Evolutionary conservation across 2,113 vertebrate genomes (phyloP), one percentile per base, ranked within the genome.

Genomic region (Larimichthys polyactis): DNA sequence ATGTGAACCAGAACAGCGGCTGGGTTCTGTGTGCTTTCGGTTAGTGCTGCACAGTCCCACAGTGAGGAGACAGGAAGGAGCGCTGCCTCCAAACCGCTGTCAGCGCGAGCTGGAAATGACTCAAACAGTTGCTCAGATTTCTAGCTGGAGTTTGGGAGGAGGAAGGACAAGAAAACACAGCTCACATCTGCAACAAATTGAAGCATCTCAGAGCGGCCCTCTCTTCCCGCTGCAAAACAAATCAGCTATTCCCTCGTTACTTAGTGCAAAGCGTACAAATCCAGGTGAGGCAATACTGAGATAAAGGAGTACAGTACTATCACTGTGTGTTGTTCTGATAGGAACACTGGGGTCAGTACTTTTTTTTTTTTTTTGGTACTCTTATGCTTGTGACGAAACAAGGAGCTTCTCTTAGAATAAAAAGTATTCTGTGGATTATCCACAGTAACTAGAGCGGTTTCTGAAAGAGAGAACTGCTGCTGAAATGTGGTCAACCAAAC

Each of bases 121-220:
- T 87, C 69, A 69, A 73, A 86, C 90, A 57, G 88, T 73, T 85
- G 86, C 90, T 87, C 89, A 71, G 57, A 32, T 87, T 92, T 81
- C 88, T 69, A 72, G 63, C 79, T 65, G 81, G 32, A 78, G 71
- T 44, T 36, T 62, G 60, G 62, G 55, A 40, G 72, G 64, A 87
- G 46, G 63, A 54, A 20, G 67, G 81, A 59, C 77, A 75, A 75
- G 62, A 81, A 83, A 81, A 80, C 79, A 80, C 79, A n/a, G 14
- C 60, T 43, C 84, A 89, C 86, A 90, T 91, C 86, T 89, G 88
- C 80, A 87, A 87, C 12, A 16, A 82, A 91, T 90, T 87, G 70
- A 60, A 11, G 65, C 51, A 0, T 29, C 64, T 54, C 68, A 27
- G 1, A 5, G 51, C 71, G 14, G 19, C 71, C 20, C n/a, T 4